Evolutionary conservation across 2,888 invertebrate genomes (phyloP).

Genomic region (Stenurella melanura): DNA sequence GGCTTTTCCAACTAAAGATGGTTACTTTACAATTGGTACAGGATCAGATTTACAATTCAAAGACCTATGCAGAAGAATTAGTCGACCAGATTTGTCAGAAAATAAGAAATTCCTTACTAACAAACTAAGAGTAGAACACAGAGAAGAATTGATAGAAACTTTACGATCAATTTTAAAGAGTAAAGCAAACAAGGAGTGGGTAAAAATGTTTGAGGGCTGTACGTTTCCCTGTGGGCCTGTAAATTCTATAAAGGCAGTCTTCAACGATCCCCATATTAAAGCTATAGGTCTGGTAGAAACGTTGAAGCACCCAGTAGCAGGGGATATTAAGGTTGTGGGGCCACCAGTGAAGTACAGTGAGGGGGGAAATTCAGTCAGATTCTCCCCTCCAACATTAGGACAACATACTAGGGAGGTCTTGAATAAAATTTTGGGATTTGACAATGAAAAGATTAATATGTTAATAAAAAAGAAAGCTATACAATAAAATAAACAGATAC

Average conservation of each 20-base stretch:
- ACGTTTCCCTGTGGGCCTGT: constrained; percentile 93
- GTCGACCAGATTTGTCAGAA: constrained; percentile 77
- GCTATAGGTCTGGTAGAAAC: constrained; percentile 83
- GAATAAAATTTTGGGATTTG: constrained; percentile 79
- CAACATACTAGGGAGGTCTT: constrained; percentile 91
- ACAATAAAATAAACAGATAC: constrained; percentile 66
- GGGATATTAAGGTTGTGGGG: constrained; percentile 85
- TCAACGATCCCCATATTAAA: constrained; percentile 90
- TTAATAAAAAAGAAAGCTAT: constrained; percentile 74
- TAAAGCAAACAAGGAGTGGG: constrained; percentile 86
- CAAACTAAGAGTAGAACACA: constrained; percentile 83
- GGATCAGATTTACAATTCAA: constrained; percentile 90
- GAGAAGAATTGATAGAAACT: constrained; percentile 80
- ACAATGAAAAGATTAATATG: constrained; percentile 76
- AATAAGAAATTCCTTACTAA: constrained; percentile 84
- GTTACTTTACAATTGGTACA: constrained; percentile 89
- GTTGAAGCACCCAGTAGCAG: constrained; percentile 81
- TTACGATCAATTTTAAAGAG: constrained; percentile 77
- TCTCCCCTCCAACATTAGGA: constrained; percentile 89
- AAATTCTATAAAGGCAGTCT: constrained; percentile 89
- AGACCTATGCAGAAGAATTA: constrained; percentile 81
- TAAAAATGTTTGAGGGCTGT: constrained; percentile 80
- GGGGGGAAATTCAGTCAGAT: constrained; percentile 81
- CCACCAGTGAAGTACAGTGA: constrained; percentile 90
- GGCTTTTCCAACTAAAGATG: constrained; percentile 88